A percentile compares a stretch with the other conserved stretches of the same genome.
These are phyloP conservation scores for Ericerus pela DNA, from an alignment of 1,140 invertebrate genomes.

Conservation along the genomic window DNA sequence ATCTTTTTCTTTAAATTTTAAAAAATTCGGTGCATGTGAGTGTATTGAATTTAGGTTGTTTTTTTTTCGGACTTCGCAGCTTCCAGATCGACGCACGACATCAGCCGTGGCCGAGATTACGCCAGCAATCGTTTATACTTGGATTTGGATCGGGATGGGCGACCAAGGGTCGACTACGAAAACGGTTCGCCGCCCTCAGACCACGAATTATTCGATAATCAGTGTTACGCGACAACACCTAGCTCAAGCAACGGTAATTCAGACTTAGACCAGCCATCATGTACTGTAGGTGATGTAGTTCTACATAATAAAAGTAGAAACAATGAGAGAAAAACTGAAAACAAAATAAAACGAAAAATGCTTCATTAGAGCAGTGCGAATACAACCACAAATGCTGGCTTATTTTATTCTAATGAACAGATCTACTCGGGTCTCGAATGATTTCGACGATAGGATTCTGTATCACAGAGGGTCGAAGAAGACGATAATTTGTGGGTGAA, in stretches of 20 bases:
- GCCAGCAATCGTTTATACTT: constrained; percentile 45
- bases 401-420: too few species aligned
- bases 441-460: too few species aligned
- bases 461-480: too few species aligned
- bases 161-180: constrained; percentile 34
- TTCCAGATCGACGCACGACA: constrained; percentile 44
- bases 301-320: constrained; percentile 10
- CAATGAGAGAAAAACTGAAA: too few species aligned
- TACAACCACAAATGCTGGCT: too few species aligned
- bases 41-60: not conserved
- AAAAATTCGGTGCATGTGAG: too few species aligned
- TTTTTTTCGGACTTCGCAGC: constrained; percentile 15
- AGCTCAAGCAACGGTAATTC: constrained; percentile 81
- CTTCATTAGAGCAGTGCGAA: too few species aligned
- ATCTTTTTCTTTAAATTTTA: too few species aligned
- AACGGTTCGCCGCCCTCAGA: constrained; percentile 77
- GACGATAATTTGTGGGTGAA: too few species aligned
- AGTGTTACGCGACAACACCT: constrained; percentile 82
- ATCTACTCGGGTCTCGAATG: too few species aligned
- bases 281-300: constrained; percentile 11
- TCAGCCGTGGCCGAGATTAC: constrained; percentile 30
- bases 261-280: constrained; percentile 51
- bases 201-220: constrained; percentile 83
- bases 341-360: too few species aligned
- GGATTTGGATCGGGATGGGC: constrained; percentile 59